Conservation (phyloP, 1,140 invertebrate species). For the Anthonomus grandis region DNA sequence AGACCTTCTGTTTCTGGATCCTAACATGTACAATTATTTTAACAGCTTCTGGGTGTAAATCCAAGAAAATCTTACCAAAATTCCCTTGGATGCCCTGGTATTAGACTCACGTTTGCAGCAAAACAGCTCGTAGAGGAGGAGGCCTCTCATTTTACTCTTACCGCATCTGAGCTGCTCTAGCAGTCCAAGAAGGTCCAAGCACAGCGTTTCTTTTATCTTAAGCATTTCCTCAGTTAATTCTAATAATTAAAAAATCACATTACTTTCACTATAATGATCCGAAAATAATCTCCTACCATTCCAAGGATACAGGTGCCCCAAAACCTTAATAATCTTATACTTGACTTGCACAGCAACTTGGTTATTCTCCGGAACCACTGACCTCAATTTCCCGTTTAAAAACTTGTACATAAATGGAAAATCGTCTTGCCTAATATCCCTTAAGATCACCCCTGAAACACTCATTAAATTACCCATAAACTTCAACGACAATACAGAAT, state of each 20-base stretch:
- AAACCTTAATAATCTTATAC: conserved; percentile 38
- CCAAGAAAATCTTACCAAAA: too few relatives aligned
- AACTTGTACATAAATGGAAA: conserved; percentile 51
- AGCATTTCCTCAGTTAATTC: conserved; percentile 31
- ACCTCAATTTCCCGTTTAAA: conserved; percentile 48
- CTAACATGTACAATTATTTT: too few relatives aligned
- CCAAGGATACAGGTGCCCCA: conserved; percentile 37
- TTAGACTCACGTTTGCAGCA: conserved; percentile 29
- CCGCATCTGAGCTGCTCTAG: conserved; percentile 48
- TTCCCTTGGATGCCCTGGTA: too few relatives aligned
- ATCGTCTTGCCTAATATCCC: conserved; percentile 48
- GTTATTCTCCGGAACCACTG: conserved; percentile 52
- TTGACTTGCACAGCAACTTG: conserved; percentile 55
- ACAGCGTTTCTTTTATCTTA: conserved; percentile 43
- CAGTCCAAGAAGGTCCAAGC: conserved; percentile 47
- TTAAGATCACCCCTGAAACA: conserved; percentile 47
- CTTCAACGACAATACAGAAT: too few relatives aligned
- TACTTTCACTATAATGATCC: neutral
- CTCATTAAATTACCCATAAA: too few relatives aligned
- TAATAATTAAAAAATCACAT: conserved; percentile 21
- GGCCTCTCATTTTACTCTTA: conserved; percentile 49
- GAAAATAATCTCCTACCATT: conserved; percentile 25
- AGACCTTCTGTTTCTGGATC: neutral
- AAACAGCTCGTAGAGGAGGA: conserved; percentile 39
- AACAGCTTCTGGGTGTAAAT: too few relatives aligned